A percentile compares a stretch with the other conserved stretches of the same genome.
phyloP scores from a whole-genome alignment of 2,888 invertebrate genomes.

The Conomelus anceps region DNA sequence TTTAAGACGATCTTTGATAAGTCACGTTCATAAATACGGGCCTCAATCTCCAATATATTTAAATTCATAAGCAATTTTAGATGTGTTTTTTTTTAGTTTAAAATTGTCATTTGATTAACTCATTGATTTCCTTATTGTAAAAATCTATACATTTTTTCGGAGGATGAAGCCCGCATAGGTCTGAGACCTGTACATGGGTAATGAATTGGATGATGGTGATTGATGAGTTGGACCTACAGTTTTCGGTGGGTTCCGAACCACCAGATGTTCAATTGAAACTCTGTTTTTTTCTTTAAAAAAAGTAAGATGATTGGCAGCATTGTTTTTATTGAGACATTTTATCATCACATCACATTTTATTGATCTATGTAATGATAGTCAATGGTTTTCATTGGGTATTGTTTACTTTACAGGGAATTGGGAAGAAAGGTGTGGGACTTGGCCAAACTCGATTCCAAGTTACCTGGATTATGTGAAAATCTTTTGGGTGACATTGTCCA shows the following conservation, averaged over 20 bases:
- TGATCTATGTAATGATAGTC: not conserved
- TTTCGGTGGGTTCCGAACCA: too few relatives aligned
- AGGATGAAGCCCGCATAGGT: too few relatives aligned
- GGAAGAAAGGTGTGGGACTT: conserved; percentile 58
- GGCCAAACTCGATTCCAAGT: conserved; percentile 48
- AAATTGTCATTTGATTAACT: too few relatives aligned
- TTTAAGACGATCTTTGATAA: too few relatives aligned
- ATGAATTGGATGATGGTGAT: too few relatives aligned
- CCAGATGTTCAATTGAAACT: not conserved
- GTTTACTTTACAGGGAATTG: conserved; percentile 43
- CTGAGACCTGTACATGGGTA: too few relatives aligned
- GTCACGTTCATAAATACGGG: too few relatives aligned
- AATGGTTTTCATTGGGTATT: not conserved
- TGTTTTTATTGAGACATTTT: not conserved
- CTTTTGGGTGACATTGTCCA: conserved; percentile 68
- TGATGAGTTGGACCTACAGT: too few relatives aligned
- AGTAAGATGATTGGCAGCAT: not conserved
- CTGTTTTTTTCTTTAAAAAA: not conserved
- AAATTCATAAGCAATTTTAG: too few relatives aligned
- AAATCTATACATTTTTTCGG: not conserved
- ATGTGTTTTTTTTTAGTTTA: too few relatives aligned
- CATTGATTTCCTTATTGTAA: not conserved
- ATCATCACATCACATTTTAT: not conserved
- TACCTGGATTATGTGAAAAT: conserved; percentile 48
- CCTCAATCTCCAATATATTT: too few relatives aligned